Percentiles rank a stretch among this genome's conserved stretches.
phyloP scores from a whole-genome alignment of 2,113 vertebrate species.

The Tympanuchus pallidicinctus region DNA sequence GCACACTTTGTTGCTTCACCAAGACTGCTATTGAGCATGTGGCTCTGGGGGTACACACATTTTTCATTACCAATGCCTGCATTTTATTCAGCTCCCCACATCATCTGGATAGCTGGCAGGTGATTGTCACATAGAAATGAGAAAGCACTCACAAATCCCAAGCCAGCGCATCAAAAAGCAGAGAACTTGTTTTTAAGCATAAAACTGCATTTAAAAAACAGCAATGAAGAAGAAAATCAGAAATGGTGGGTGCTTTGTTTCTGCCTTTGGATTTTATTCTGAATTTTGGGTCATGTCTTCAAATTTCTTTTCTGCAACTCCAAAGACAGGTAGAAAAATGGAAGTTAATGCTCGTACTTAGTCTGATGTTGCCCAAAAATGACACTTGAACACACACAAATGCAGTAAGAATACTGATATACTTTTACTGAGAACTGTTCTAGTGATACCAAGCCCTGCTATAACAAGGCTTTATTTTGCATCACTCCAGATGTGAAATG shows the following conservation, averaged over 20 bases:
- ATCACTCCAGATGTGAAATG: not conserved
- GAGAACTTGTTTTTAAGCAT: not conserved
- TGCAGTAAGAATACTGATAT: not conserved
- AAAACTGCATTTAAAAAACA: not conserved
- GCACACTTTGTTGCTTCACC: not conserved
- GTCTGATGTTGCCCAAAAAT: not conserved
- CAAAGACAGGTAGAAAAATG: not conserved
- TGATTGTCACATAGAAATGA: not conserved
- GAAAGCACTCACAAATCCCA: not conserved
- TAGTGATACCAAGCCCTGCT: not conserved
- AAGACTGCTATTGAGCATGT: not conserved
- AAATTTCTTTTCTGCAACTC: not conserved
- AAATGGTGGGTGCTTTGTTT: not conserved
- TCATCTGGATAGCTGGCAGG: not conserved
- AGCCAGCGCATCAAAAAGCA: not conserved
- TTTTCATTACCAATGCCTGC: not conserved
- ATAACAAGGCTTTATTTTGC: not conserved
- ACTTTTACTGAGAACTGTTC: not conserved
- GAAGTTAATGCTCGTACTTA: not conserved
- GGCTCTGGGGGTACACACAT: accelerated
- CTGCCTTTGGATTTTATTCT: not conserved
- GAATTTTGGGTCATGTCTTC: not conserved
- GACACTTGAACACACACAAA: not conserved
- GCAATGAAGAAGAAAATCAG: not conserved
- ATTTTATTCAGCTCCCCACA: not conserved